A percentile compares a stretch with the other conserved stretches of the same genome.
phyloP scores from a whole-genome alignment of 1,140 invertebrate genomes.

The Rhagoletis pomonella region DNA sequence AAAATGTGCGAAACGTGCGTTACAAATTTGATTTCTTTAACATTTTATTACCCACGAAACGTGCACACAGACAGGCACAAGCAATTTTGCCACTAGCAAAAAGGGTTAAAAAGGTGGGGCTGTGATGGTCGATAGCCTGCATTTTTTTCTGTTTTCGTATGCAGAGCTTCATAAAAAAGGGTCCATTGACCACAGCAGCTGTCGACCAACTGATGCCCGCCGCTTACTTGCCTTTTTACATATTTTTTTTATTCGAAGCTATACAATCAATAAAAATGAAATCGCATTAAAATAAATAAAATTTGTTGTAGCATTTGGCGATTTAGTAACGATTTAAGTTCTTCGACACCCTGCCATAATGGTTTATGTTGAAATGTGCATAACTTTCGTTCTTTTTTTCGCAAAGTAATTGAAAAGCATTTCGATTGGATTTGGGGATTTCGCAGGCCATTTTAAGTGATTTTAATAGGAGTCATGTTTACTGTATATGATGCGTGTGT shows the following conservation, averaged over 20 bases:
- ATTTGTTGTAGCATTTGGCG: slow-evolving; percentile 17
- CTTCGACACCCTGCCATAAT: slow-evolving; percentile 29
- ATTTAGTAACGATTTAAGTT: slow-evolving; percentile 25
- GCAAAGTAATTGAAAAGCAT: slow-evolving; percentile 32
- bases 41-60: background rate
- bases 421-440: background rate
- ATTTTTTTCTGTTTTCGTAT: background rate
- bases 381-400: background rate
- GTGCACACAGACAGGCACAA: background rate
- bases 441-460: background rate
- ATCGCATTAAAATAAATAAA: background rate
- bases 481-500: no score
- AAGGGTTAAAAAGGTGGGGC: slow-evolving; percentile 2
- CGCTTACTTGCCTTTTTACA: slow-evolving; percentile 33
- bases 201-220: slow-evolving; percentile 19
- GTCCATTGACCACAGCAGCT: background rate
- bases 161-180: slow-evolving; percentile 1
- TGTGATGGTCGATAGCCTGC: background rate
- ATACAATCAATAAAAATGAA: background rate
- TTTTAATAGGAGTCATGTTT: background rate
- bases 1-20: slow-evolving; percentile 50
- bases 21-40: slow-evolving; percentile 37
- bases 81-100: background rate
- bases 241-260: background rate
- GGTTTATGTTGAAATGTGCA: slow-evolving; percentile 12